These are phyloP conservation scores for Gracilinanus agilis DNA, from an alignment of 2,113 vertebrate genomes.

Conservation along the genomic window DNA sequence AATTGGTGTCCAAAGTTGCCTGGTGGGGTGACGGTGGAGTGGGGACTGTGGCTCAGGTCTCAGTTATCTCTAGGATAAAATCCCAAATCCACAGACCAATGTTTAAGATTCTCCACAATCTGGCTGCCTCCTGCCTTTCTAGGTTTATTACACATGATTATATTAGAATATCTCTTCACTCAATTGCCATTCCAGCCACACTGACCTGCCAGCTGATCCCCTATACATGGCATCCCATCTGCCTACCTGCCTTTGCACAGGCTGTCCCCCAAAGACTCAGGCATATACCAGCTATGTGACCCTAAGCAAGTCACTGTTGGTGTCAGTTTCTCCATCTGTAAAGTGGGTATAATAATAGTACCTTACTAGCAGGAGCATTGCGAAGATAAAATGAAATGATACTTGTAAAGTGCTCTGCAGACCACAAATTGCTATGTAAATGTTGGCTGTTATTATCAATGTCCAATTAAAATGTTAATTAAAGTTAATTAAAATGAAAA, in stretches of 20 bases:
- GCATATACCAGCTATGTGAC: no score
- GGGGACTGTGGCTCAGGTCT: background rate
- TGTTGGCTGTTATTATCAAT: no score
- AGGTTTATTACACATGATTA: background rate
- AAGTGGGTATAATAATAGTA: no score
- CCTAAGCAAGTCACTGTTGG: no score
- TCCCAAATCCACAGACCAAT: background rate
- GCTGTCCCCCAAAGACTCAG: background rate
- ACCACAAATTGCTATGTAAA: no score
- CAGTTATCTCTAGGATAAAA: background rate
- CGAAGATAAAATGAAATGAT: no score
- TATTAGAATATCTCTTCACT: background rate
- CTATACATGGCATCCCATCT: background rate
- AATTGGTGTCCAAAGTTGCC: background rate
- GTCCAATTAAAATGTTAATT: no score
- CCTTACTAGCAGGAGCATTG: no score
- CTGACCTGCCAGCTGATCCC: background rate
- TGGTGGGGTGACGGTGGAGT: background rate
- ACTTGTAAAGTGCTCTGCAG: no score
- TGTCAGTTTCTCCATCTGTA: no score
- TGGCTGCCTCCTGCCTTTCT: background rate
- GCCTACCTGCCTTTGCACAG: background rate
- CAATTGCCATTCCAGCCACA: background rate
- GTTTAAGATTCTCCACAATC: background rate
- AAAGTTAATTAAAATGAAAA: no score